Evolutionary conservation across 2,888 invertebrate species (phyloP).

Genomic region (Brachyptera putata): DNA sequence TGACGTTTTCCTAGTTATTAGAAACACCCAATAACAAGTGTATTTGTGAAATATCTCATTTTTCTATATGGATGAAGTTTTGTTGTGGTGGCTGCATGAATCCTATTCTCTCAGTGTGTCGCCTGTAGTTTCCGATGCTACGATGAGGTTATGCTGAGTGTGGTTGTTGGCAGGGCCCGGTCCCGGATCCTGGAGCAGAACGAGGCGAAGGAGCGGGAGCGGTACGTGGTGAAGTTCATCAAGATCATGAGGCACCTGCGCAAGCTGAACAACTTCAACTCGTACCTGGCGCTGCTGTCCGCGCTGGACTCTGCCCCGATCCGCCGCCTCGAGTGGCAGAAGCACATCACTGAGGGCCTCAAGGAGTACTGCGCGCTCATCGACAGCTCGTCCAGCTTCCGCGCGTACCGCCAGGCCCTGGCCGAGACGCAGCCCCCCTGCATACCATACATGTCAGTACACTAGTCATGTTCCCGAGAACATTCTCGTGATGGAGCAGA

Average conservation of each 20-base stretch:
- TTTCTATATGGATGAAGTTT: too few relatives aligned
- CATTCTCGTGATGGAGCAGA: constrained; percentile 9
- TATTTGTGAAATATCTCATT: too few relatives aligned
- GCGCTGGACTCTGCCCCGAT: constrained; percentile 96
- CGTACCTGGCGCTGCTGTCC: constrained; percentile 92
- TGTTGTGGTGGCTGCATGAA: too few relatives aligned
- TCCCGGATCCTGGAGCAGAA: constrained; percentile 87
- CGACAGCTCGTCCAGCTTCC: constrained; percentile 96
- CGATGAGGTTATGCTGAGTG: too few relatives aligned
- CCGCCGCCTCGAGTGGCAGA: constrained; percentile 87
- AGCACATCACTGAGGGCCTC: constrained; percentile 84
- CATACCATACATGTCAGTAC: constrained; percentile 95
- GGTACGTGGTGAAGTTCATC: constrained; percentile 90
- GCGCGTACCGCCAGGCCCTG: constrained; percentile 91
- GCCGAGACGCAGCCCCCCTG: constrained; percentile 96
- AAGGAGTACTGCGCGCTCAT: constrained; percentile 94
- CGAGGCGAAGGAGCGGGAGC: constrained; percentile 93
- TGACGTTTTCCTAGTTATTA: too few relatives aligned
- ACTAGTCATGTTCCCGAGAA: too few relatives aligned
- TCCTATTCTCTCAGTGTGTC: too few relatives aligned
- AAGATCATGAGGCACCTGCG: constrained; percentile 98
- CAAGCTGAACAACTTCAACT: constrained; percentile 98
- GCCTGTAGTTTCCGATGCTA: too few relatives aligned
- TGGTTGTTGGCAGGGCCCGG: constrained; percentile 62
- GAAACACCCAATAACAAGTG: too few relatives aligned